Evolutionary conservation across 53 echinoderm and acorn worm genomes (phyloP).

Genomic region (Paracentrotus lividus): DNA sequence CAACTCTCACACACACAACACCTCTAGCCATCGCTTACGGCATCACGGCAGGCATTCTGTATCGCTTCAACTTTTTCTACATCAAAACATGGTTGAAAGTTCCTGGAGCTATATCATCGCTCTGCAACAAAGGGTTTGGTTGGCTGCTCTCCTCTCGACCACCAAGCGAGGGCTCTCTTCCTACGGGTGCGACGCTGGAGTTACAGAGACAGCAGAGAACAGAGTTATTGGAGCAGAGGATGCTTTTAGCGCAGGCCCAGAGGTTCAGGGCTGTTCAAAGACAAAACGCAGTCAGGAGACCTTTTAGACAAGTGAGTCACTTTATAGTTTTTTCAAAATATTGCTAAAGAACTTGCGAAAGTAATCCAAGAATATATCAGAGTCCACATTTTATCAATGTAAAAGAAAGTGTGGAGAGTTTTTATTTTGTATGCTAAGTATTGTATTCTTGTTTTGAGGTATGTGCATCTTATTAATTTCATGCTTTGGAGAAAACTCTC

Average conservation of each 20-base stretch:
- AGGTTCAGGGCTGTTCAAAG: conserved; percentile 70
- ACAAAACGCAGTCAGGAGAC: conserved; percentile 61
- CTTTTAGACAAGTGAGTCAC: conserved; percentile 50
- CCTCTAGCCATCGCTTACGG: conserved; percentile 75
- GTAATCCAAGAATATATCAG: no score
- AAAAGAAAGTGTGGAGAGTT: no score
- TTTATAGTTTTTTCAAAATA: no score
- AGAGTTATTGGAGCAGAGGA: conserved; percentile 90
- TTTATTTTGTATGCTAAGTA: no score
- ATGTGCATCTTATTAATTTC: no score
- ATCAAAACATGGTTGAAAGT: conserved; percentile 78
- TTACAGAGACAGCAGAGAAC: conserved; percentile 90
- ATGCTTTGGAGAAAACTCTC: no score
- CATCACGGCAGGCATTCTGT: conserved; percentile 84
- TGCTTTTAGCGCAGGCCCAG: conserved; percentile 84
- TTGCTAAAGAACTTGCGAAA: no score
- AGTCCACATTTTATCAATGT: no score
- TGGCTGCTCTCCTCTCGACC: conserved; percentile 81
- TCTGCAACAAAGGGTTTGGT: conserved; percentile 67
- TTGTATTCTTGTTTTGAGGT: no score
- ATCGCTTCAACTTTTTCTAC: conserved; percentile 80
- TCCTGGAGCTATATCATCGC: conserved; percentile 67
- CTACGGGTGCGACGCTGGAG: conserved; percentile 90
- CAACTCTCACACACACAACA: conserved; percentile 68
- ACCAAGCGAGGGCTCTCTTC: conserved; percentile 75